phyloP scores from a whole-genome alignment of 2,113 vertebrate genomes.

The Pelecanus crispus region DNA sequence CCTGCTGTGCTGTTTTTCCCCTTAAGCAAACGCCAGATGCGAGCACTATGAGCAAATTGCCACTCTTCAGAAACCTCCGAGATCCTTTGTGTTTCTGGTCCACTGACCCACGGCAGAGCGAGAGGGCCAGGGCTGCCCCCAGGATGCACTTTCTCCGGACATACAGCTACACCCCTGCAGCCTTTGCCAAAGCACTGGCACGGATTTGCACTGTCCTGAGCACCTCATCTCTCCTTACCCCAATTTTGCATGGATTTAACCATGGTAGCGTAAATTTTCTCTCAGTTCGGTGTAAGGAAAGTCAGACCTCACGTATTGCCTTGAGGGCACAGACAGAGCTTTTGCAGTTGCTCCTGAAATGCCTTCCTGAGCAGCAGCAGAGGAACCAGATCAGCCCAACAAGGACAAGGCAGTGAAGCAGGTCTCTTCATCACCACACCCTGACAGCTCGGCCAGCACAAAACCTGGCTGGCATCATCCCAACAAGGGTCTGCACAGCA shows the following conservation, averaged over 20 bases:
- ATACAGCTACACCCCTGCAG: neutral
- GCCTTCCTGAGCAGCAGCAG: neutral
- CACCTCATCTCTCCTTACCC: neutral
- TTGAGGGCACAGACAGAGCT: neutral
- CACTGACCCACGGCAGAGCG: rapidly evolving
- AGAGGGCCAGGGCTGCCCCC: neutral
- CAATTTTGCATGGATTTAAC: neutral
- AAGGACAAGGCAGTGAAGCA: neutral
- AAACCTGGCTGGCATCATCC: neutral
- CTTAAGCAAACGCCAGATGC: neutral
- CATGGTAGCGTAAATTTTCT: rapidly evolving
- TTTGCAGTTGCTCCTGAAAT: neutral
- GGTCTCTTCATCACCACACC: neutral
- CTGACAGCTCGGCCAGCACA: neutral
- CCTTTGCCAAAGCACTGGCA: rapidly evolving
- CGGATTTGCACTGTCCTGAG: neutral
- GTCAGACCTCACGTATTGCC: rapidly evolving
- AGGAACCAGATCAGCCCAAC: neutral
- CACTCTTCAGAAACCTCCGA: neutral
- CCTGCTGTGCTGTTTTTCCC: neutral
- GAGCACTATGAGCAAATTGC: neutral
- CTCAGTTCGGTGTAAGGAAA: neutral
- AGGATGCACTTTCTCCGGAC: rapidly evolving
- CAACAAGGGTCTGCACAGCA: neutral
- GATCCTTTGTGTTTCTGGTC: neutral